A percentile compares a stretch with the other conserved stretches of the same genome.
phyloP scores from a whole-genome alignment of 2,888 invertebrate species.

The Matsumyia berberina region DNA sequence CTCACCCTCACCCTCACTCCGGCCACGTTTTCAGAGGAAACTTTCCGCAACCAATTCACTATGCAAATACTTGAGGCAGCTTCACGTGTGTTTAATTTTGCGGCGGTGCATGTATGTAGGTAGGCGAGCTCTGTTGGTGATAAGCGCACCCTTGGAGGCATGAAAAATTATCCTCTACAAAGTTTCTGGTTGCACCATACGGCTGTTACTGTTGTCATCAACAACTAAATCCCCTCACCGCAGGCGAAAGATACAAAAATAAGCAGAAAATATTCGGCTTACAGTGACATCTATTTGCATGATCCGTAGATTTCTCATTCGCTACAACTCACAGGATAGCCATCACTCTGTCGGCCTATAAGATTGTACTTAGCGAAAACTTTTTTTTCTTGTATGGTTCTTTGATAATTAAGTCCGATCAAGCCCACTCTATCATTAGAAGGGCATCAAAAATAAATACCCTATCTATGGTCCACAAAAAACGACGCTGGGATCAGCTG shows the following conservation, averaged over 20 bases:
- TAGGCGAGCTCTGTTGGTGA: constrained; percentile 67
- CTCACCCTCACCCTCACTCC: constrained; percentile 28
- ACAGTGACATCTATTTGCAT: constrained; percentile 71
- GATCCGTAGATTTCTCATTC: constrained; percentile 34
- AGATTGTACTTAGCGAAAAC: constrained; percentile 16
- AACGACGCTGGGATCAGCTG: constrained; percentile 60
- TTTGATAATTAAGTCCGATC: constrained; percentile 63
- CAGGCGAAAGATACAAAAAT: constrained; percentile 3
- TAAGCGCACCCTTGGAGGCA: constrained; percentile 70
- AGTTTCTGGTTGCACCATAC: constrained; percentile 43
- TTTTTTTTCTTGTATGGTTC: constrained; percentile 12
- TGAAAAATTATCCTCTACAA: constrained; percentile 70
- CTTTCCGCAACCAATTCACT: constrained; percentile 39
- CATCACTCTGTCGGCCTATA: constrained; percentile 48
- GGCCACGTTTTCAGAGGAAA: constrained; percentile 25
- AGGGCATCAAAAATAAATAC: constrained; percentile 67
- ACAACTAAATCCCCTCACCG: constrained; percentile 62
- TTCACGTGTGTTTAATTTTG: constrained; percentile 61
- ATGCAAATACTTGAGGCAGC: constrained; percentile 66
- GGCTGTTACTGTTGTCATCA: constrained; percentile 61
- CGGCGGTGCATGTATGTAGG: constrained; percentile 69
- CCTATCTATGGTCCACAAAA: constrained; percentile 53
- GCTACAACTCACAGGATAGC: constrained; percentile 68
- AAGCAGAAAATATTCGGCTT: constrained; percentile 18
- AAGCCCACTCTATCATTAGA: constrained; percentile 70